Evolutionary conservation across 2,888 invertebrate species (phyloP).

Genomic region (Ectropis crepuscularia): DNA sequence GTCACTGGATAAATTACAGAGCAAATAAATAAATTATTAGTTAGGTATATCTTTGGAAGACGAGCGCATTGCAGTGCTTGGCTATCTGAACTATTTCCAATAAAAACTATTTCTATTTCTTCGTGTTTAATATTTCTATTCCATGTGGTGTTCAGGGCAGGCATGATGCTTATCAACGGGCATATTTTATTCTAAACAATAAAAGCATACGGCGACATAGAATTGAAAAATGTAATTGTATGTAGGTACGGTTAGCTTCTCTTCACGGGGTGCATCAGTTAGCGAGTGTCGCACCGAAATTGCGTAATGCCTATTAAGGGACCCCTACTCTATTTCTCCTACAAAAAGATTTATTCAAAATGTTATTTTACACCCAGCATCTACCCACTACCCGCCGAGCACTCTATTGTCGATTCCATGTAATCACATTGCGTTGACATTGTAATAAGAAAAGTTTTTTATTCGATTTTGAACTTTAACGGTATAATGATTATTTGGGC

Average conservation of each 20-base stretch:
- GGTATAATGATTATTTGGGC: conserved; percentile 53
- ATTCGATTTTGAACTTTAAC: conserved; percentile 58
- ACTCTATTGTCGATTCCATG: conserved; percentile 66
- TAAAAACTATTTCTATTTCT: too few relatives aligned
- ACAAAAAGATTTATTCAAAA: conserved; percentile 83
- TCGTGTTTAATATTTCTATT: too few relatives aligned
- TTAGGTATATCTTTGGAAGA: too few relatives aligned
- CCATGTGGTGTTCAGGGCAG: too few relatives aligned
- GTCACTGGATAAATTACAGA: too few relatives aligned
- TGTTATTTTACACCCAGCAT: conserved; percentile 81
- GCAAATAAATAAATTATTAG: too few relatives aligned
- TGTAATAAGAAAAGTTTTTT: conserved; percentile 58
- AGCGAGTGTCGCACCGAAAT: conserved; percentile 44
- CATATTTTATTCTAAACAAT: too few relatives aligned
- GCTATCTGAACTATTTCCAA: too few relatives aligned
- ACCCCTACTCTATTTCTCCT: conserved; percentile 69
- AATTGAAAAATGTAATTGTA: too few relatives aligned
- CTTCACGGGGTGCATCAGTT: conserved; percentile 71
- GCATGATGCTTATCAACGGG: too few relatives aligned
- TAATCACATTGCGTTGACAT: conserved; percentile 61
- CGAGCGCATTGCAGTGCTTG: too few relatives aligned
- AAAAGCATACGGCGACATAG: too few relatives aligned
- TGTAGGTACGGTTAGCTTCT: conserved; percentile 52
- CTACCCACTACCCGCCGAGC: conserved; percentile 58
- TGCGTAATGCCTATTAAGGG: conserved; percentile 77